Evolutionary conservation across 2,797 vertebrate genomes (phyloP).

Genomic region (Gymnodraco acuticeps): DNA sequence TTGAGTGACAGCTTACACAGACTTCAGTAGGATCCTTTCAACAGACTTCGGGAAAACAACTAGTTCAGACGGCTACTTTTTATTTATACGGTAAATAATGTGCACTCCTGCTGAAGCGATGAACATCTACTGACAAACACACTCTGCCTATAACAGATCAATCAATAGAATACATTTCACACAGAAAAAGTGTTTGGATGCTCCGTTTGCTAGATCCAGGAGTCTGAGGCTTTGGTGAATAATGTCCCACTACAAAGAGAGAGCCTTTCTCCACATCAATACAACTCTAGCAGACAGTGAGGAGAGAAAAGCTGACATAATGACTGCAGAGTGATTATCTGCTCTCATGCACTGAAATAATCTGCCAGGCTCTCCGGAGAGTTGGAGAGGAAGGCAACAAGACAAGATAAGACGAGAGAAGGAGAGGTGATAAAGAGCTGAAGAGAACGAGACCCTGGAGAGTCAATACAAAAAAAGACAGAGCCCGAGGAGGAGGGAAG

Average conservation of each 20-base stretch:
- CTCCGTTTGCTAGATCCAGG: conserved; percentile 23
- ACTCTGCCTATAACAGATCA: neutral
- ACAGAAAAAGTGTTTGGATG: conserved; percentile 4
- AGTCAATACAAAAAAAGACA: conserved; percentile 63
- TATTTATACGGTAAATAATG: conserved; percentile 11
- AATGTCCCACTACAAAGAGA: conserved; percentile 37
- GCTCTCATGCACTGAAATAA: conserved; percentile 77
- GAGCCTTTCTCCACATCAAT: conserved; percentile 62
- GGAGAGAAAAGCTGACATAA: conserved; percentile 59
- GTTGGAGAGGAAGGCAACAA: conserved; percentile 65
- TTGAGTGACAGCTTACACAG: conserved; percentile 12
- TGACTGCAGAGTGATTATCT: conserved; percentile 78
- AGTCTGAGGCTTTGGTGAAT: conserved; percentile 40
- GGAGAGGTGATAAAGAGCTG: conserved; percentile 69
- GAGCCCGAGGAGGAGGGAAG: conserved; percentile 38
- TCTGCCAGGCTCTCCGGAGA: conserved; percentile 71
- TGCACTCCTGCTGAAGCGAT: conserved; percentile 12
- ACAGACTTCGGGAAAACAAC: neutral
- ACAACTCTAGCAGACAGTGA: conserved; percentile 50
- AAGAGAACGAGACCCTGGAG: conserved; percentile 68
- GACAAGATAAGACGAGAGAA: conserved; percentile 72
- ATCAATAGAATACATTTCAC: conserved; percentile 54
- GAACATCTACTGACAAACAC: conserved; percentile 7
- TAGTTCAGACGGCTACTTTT: neutral
- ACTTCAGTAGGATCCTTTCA: neutral